Evolutionary conservation across 2,888 invertebrate species (phyloP).

Genomic region (Ichneumon xanthorius): DNA sequence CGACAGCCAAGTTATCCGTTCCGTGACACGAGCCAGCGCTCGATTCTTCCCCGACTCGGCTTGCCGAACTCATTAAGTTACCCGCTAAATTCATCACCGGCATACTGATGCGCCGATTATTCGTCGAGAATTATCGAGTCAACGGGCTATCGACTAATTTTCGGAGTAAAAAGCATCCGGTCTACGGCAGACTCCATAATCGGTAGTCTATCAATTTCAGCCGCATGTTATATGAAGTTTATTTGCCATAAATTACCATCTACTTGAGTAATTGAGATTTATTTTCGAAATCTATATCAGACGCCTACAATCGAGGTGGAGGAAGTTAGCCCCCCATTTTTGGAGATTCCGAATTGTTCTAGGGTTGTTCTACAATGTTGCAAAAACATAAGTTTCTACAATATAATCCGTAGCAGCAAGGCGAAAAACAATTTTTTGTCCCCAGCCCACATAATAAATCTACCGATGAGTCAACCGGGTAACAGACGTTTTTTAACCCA

Average conservation of each 20-base stretch:
- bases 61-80: not conserved
- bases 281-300: not conserved
- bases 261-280: not conserved
- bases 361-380: no score
- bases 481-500: not conserved
- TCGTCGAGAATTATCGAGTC: constrained; percentile 34
- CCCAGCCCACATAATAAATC: not conserved
- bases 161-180: not conserved
- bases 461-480: not conserved
- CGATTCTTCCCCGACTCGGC: not conserved
- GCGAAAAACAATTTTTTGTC: no score
- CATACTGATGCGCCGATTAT: constrained; percentile 7
- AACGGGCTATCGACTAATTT: not conserved
- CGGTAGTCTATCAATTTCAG: no score
- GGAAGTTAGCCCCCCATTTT: no score
- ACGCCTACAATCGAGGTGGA: not conserved
- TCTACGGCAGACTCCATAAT: no score
- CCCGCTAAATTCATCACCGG: not conserved
- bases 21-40: not conserved
- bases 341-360: no score
- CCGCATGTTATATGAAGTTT: no score
- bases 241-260: no score
- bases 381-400: no score
- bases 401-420: no score
- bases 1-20: not conserved